A percentile compares a stretch with the other conserved stretches of the same genome.
phyloP scores from a whole-genome alignment of 2,797 vertebrate species.

The Rhodeus uyekii region DNA sequence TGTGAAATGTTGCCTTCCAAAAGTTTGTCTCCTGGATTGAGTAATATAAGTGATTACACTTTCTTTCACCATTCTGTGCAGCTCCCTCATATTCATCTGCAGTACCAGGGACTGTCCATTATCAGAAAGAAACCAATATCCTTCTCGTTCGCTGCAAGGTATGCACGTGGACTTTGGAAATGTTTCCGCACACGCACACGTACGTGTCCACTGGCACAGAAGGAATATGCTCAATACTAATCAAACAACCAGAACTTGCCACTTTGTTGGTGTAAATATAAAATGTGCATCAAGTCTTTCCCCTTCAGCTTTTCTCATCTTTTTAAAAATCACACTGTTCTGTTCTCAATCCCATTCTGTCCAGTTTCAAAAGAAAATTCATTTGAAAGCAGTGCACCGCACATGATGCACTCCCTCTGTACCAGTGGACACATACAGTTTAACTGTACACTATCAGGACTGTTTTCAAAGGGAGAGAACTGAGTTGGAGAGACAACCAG shows the following conservation, averaged over 20 bases:
- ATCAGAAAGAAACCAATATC: slow-evolving; percentile 76
- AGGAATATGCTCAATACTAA: neutral
- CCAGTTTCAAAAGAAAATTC: neutral
- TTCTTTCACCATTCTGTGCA: neutral
- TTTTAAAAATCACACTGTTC: neutral
- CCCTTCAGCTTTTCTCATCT: neutral
- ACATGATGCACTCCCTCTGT: neutral
- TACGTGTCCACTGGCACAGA: neutral
- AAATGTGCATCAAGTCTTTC: neutral
- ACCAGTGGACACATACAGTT: neutral
- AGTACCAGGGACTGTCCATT: slow-evolving; percentile 82
- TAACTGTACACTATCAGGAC: neutral
- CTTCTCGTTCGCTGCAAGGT: slow-evolving; percentile 90
- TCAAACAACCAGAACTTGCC: neutral
- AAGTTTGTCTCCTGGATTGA: neutral
- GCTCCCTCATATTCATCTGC: slow-evolving; percentile 58
- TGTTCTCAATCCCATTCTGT: neutral
- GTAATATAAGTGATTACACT: neutral
- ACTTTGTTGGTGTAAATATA: neutral
- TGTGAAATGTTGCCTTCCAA: neutral
- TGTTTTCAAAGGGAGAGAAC: neutral
- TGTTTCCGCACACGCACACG: neutral
- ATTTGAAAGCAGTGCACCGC: neutral
- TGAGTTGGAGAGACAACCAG: neutral
- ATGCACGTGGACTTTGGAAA: slow-evolving; percentile 31